phyloP scores from a whole-genome alignment of 2,888 invertebrate species.

The Acleris laterana region DNA sequence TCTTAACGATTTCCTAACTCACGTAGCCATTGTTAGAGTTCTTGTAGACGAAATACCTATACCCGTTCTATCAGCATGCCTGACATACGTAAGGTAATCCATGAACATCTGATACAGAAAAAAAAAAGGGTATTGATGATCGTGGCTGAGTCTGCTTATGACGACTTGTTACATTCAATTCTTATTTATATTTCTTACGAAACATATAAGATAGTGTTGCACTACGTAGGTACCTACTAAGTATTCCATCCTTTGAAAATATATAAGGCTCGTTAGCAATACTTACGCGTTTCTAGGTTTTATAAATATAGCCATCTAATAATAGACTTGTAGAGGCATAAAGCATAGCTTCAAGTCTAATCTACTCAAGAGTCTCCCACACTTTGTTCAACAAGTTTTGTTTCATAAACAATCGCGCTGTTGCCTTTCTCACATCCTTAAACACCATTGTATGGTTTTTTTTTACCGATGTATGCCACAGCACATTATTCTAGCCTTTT shows the following conservation, averaged over 20 bases:
- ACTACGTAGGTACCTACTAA: too few relatives aligned
- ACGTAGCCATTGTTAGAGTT: conserved; percentile 13
- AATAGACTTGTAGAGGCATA: neutral
- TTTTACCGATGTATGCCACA: conserved; percentile 45
- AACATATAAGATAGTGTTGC: too few relatives aligned
- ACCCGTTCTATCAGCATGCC: conserved; percentile 2
- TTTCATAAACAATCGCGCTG: conserved; percentile 51
- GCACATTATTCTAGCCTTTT: neutral
- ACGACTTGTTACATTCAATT: too few relatives aligned
- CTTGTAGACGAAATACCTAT: neutral
- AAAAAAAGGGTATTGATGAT: neutral
- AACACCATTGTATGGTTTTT: conserved; percentile 53
- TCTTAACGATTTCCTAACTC: conserved; percentile 27
- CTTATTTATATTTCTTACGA: too few relatives aligned
- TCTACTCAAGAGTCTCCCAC: conserved; percentile 20
- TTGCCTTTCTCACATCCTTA: conserved; percentile 61
- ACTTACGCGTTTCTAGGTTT: too few relatives aligned
- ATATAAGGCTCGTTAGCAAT: too few relatives aligned
- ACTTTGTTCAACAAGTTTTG: conserved; percentile 42
- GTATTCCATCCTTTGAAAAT: too few relatives aligned
- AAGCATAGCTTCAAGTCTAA: conserved; percentile 4
- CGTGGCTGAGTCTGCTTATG: neutral
- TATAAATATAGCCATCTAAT: too few relatives aligned
- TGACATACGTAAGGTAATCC: neutral
- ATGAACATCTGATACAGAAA: neutral